Conservation (phyloP, 2,113 vertebrate species). For the Hippocampus abdominalis region DNA sequence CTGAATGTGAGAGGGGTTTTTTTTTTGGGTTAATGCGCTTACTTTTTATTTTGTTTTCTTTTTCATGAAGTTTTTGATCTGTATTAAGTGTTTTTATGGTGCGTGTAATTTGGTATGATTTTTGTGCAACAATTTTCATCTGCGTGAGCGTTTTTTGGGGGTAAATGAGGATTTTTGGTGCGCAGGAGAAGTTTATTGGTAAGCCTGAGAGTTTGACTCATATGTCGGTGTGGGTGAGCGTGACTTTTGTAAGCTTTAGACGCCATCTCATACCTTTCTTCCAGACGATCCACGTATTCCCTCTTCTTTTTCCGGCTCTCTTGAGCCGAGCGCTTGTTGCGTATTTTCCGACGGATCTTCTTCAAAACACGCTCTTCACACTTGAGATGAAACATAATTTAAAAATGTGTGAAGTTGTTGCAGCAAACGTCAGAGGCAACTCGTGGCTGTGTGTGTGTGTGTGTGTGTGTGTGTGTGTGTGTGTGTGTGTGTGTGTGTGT, state of each 20-base stretch:
- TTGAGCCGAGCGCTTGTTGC: constrained; percentile 92
- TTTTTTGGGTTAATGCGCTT: no score
- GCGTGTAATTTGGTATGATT: no score
- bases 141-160: no score
- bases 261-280: constrained; percentile 74
- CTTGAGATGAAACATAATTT: constrained; percentile 63
- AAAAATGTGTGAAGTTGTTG: constrained; percentile 2
- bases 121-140: no score
- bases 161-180: neutral
- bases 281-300: constrained; percentile 87
- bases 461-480: neutral
- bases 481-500: neutral
- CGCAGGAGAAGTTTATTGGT: neutral
- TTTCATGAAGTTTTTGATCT: no score
- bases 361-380: constrained; percentile 89
- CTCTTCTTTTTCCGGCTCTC: constrained; percentile 93
- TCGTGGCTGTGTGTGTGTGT: neutral
- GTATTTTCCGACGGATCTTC: constrained; percentile 91
- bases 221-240: no score
- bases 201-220: neutral
- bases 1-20: no score
- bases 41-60: no score
- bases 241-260: no score
- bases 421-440: constrained; percentile 23
- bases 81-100: no score